Evolutionary conservation across 2,113 vertebrate species (phyloP).

Genomic region (Gallinago undulata): DNA sequence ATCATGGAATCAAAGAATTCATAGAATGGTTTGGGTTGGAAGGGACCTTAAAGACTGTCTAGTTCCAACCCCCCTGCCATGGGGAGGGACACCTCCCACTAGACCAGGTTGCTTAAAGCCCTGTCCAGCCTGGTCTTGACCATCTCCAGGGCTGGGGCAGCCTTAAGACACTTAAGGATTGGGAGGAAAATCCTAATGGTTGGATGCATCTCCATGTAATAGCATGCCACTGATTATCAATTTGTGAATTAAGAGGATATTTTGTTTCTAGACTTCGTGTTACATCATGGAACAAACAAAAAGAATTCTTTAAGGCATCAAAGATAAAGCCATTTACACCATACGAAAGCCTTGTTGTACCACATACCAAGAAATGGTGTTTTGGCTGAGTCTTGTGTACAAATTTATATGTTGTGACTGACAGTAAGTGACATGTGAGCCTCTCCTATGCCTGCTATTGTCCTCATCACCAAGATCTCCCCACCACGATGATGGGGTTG

Average conservation of each 20-base stretch:
- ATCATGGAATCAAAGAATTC: too few relatives aligned
- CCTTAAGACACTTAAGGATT: too few relatives aligned
- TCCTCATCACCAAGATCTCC: background rate
- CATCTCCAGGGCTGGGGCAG: background rate
- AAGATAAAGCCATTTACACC: too few relatives aligned
- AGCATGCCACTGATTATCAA: background rate
- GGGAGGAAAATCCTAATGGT: background rate
- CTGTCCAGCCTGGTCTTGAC: too few relatives aligned
- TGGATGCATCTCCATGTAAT: background rate
- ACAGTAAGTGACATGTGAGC: background rate
- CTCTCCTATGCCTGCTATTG: background rate
- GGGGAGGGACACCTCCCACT: too few relatives aligned
- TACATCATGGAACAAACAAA: background rate
- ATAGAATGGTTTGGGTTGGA: too few relatives aligned
- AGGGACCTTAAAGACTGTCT: too few relatives aligned
- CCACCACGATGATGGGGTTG: accelerated
- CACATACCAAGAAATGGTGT: background rate
- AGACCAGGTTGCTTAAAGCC: too few relatives aligned
- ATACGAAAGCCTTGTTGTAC: accelerated
- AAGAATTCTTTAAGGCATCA: background rate
- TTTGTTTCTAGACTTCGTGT: background rate
- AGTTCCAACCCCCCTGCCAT: too few relatives aligned
- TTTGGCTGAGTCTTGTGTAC: background rate
- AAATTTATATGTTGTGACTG: background rate
- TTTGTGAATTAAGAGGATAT: background rate